These are phyloP conservation scores for Hydropsyche tenuis DNA, from an alignment of 1,140 invertebrate genomes.

Conservation along the genomic window DNA sequence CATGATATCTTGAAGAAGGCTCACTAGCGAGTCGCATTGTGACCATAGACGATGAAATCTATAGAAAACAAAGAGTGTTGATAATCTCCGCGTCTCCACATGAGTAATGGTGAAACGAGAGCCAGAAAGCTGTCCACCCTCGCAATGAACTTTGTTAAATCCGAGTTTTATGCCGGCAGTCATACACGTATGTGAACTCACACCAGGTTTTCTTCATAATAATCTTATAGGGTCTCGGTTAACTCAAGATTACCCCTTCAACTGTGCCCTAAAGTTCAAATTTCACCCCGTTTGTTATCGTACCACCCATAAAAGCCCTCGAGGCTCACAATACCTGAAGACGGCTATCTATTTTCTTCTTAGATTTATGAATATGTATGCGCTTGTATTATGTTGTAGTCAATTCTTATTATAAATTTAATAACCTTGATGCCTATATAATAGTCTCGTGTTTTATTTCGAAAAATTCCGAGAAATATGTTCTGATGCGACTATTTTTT, in stretches of 20 bases:
- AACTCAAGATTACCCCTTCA: not conserved
- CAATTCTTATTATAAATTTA: too few relatives aligned
- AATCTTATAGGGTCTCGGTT: not conserved
- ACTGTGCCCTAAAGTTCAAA: slow-evolving; percentile 13
- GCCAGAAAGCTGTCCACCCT: slow-evolving; percentile 35
- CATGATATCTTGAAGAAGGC: not conserved
- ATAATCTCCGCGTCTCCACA: slow-evolving; percentile 35
- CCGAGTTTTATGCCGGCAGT: slow-evolving; percentile 15
- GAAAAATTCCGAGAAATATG: too few relatives aligned
- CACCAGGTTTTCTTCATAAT: not conserved
- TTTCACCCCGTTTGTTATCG: slow-evolving; percentile 12
- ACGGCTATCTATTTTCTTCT: not conserved
- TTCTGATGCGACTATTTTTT: too few relatives aligned
- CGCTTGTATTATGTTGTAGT: too few relatives aligned
- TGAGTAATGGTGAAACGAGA: slow-evolving; percentile 29
- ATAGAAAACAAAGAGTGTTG: slow-evolving; percentile 36
- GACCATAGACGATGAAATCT: slow-evolving; percentile 19
- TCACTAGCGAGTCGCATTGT: not conserved
- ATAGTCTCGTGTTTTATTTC: too few relatives aligned
- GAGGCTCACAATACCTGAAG: not conserved
- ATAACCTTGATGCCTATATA: too few relatives aligned
- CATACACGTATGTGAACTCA: not conserved
- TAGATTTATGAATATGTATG: too few relatives aligned
- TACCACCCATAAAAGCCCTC: not conserved
- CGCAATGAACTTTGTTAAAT: slow-evolving; percentile 30